Percentiles rank a stretch among this genome's conserved stretches.
These are phyloP conservation scores for Pelobates fuscus DNA, from an alignment of 2,113 vertebrate genomes.

Conservation along the genomic window DNA sequence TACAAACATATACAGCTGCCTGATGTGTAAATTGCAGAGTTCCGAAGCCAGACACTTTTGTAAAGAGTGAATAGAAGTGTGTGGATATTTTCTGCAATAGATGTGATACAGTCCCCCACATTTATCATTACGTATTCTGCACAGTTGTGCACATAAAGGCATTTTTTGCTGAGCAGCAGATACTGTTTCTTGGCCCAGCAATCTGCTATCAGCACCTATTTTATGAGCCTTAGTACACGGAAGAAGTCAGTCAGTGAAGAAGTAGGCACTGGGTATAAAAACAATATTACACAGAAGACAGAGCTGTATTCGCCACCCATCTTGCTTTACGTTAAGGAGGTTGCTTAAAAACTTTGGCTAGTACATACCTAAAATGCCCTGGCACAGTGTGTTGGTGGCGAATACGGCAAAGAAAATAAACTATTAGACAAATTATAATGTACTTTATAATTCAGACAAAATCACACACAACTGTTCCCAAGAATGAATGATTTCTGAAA, in stretches of 20 bases:
- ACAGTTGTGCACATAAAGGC: neutral
- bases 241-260: neutral
- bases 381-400: neutral
- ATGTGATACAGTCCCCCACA: neutral
- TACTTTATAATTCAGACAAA: neutral
- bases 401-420: neutral
- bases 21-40: neutral
- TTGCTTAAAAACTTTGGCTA: neutral
- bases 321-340: neutral
- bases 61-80: neutral
- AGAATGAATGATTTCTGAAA: slow-evolving; percentile 71
- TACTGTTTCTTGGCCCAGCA: too few relatives aligned
- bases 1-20: neutral
- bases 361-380: neutral
- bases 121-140: neutral
- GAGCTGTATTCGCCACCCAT: neutral
- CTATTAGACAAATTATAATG: neutral
- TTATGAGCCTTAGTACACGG: neutral
- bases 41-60: neutral
- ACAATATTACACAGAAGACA: neutral
- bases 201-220: neutral
- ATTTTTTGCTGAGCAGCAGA: neutral
- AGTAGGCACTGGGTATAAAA: neutral
- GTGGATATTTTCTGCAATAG: neutral
- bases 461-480: slow-evolving; percentile 58